Conservation (phyloP, 2,797 vertebrate species). For the Microchirus variegatus region DNA sequence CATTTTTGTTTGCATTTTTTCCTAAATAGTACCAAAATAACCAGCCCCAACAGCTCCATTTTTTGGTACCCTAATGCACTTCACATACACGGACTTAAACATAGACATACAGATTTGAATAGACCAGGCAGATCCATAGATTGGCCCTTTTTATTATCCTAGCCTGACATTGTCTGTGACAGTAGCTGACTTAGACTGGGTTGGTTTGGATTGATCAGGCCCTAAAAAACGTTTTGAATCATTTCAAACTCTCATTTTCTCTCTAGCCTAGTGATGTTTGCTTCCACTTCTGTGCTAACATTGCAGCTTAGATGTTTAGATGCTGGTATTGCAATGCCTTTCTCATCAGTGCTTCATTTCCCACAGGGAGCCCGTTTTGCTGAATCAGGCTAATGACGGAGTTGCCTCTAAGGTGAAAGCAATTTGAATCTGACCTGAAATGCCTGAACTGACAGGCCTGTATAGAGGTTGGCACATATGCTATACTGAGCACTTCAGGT, state of each 20-base stretch:
- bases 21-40: too few relatives aligned
- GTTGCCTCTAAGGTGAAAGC: constrained; percentile 39
- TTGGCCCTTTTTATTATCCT: too few relatives aligned
- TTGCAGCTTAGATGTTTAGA: not conserved
- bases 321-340: not conserved
- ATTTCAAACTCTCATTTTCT: too few relatives aligned
- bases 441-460: constrained; percentile 40
- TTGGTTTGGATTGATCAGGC: too few relatives aligned
- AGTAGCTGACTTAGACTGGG: not conserved
- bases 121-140: too few relatives aligned
- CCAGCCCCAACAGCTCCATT: too few relatives aligned
- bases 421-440: constrained; percentile 70
- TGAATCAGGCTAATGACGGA: constrained; percentile 27
- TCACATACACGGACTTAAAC: too few relatives aligned
- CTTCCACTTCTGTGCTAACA: not conserved
- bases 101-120: too few relatives aligned
- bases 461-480: constrained; percentile 52
- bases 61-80: too few relatives aligned
- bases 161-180: too few relatives aligned
- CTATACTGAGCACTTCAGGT: constrained; percentile 56
- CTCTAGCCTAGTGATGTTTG: not conserved
- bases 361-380: constrained; percentile 11
- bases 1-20: too few relatives aligned
- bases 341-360: constrained; percentile 1
- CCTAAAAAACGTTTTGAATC: too few relatives aligned